Conservation (phyloP, 2,888 invertebrate genomes). For the Spisula subtruncata region DNA sequence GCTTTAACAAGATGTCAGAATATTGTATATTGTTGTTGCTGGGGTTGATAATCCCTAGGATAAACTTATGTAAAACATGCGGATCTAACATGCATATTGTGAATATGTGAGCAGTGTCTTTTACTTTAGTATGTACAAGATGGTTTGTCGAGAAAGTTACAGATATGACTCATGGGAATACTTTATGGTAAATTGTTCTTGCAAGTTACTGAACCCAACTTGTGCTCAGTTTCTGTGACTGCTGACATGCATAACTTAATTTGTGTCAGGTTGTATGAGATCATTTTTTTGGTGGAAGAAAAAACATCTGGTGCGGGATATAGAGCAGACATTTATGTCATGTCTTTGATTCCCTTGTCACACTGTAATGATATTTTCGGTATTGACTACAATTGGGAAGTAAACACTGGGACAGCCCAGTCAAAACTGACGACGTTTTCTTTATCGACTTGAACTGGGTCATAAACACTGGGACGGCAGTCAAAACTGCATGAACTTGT, state of each 20-base stretch:
- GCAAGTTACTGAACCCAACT: not conserved
- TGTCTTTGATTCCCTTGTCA: slow-evolving; percentile 15
- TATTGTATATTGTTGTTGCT: not conserved
- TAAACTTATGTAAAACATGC: not conserved
- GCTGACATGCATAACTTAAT: slow-evolving; percentile 13
- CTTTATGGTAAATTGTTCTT: not conserved
- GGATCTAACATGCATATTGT: slow-evolving; percentile 8
- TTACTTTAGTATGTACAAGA: not conserved
- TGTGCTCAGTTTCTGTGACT: not conserved
- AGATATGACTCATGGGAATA: not conserved
- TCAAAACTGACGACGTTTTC: not conserved
- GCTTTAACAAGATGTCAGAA: not conserved
- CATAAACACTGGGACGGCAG: slow-evolving; percentile 14
- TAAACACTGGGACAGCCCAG: slow-evolving; percentile 18
- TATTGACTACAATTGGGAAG: not conserved
- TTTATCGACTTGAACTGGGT: not conserved
- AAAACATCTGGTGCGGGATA: slow-evolving; percentile 12
- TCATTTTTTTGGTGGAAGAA: not conserved
- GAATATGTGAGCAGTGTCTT: not conserved
- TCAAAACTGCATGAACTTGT: not conserved
- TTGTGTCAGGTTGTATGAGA: not conserved
- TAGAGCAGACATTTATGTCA: slow-evolving; percentile 16
- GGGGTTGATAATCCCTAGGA: not conserved
- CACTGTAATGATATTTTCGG: not conserved
- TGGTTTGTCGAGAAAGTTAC: not conserved